Base-by-base conservation (phyloP, 1,140 invertebrate genomes). In the silkworm (Bombyx mori) region DNA sequence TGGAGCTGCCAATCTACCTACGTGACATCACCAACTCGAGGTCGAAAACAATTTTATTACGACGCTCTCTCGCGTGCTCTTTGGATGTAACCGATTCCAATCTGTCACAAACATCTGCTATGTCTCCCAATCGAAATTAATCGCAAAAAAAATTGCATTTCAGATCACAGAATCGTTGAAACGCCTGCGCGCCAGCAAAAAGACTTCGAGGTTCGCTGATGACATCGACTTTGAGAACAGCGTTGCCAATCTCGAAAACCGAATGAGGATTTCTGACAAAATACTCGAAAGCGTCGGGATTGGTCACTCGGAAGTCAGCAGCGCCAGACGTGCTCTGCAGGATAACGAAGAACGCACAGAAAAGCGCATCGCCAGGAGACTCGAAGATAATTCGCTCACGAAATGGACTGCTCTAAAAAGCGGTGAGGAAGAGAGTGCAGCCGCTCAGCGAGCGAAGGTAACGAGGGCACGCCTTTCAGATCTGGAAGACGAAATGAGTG, bases 401-500 rank as follows among this genome's bases (percentile, higher is more conserved):
- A 90, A 89, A 71, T 91, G 90, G 89, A 85, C 88, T 3, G 86
- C 89, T 6, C 35, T 91, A 7, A 85, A 83, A 56, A 71, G 69
- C 22, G 86, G 88, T 7, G 79, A 84, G 0, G 82, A 84, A 57
- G 26, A 35, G 26, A 81, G 68, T 53, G 75, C 81, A 18, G 83
- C 88, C 2, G 78, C 72, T 6, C 76, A 82, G 52, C 60, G 82
- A 44, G 81, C 79, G 22, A 82, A 82, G 54, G 80, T 66, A 0
- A 79, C 88, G 7, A 80, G 89, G 47, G 90, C 90, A 5, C 88
- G 90, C 47, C 71, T 91, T 22, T 79, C 81, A 7, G 91, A 92
- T 58, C 75, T 92, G 50, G 90, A 92, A 65, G 90, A 91, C 54
- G 91, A 92, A 74, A 90, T 91, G 86, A 82, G 88, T 10, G 89